Conservation (phyloP, 2,113 vertebrate genomes). For the Pollimyrus isidori region DNA sequence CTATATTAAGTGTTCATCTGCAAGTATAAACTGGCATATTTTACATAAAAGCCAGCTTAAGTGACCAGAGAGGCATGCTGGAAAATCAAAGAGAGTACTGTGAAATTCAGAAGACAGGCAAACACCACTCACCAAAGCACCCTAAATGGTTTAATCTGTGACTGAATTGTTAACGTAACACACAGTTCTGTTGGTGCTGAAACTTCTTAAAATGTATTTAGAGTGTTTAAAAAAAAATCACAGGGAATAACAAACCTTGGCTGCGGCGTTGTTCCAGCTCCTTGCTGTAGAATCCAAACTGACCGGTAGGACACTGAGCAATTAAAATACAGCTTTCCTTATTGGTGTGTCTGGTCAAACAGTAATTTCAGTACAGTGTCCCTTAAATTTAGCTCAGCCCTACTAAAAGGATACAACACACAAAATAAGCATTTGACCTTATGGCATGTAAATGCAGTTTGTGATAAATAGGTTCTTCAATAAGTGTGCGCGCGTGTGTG, state of each 20-base stretch:
- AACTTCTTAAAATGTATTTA: not conserved
- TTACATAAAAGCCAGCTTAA: not conserved
- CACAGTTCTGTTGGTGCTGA: not conserved
- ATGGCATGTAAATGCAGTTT: not conserved
- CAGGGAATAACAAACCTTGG: not conserved
- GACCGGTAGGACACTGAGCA: not conserved
- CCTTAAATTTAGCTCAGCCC: not conserved
- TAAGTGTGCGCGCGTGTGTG: not conserved
- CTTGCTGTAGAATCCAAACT: not conserved
- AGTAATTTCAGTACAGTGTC: not conserved
- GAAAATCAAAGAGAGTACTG: not conserved
- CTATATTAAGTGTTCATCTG: not conserved
- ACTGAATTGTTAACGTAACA: not conserved
- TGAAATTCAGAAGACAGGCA: conserved; percentile 14
- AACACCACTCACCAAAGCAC: not conserved
- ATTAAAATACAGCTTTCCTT: not conserved
- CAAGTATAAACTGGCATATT: not conserved
- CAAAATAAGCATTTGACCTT: not conserved
- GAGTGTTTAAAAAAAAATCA: not conserved
- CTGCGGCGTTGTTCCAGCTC: not conserved
- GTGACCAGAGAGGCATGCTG: not conserved
- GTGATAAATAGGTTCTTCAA: not conserved
- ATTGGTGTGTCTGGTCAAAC: not conserved
- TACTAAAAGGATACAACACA: not conserved
- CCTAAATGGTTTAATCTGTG: too few relatives aligned